phyloP scores from a whole-genome alignment of 2,113 vertebrate species.

The Tympanuchus pallidicinctus region DNA sequence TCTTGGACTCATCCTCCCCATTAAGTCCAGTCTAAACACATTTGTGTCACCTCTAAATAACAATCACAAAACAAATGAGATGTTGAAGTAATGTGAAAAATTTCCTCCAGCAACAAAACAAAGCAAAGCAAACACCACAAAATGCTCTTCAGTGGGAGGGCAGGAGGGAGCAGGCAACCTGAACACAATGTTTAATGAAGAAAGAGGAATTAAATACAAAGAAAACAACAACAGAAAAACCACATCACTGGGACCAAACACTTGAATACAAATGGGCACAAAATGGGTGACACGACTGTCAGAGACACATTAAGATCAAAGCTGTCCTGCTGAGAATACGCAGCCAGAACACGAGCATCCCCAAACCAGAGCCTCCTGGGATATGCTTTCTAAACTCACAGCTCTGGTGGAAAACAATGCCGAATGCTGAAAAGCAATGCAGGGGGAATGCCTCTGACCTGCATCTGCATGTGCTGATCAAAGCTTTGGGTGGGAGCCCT shows the following conservation, averaged over 20 bases:
- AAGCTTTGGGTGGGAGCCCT: background rate
- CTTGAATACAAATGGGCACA: conserved; percentile 32
- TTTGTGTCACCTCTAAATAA: background rate
- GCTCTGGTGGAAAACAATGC: conserved; percentile 18
- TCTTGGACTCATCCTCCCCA: background rate
- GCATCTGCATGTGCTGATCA: background rate
- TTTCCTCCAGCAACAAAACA: background rate
- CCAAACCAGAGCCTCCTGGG: conserved; percentile 20
- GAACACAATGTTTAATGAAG: conserved; percentile 32
- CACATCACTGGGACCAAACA: conserved; percentile 25
- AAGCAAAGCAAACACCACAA: background rate
- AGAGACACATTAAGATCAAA: conserved; percentile 50
- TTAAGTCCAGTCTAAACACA: background rate
- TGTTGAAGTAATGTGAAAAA: background rate
- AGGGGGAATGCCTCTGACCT: background rate
- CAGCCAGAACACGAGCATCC: conserved; percentile 58
- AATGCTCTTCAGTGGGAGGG: background rate
- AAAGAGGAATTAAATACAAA: conserved; percentile 24
- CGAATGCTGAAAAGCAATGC: background rate
- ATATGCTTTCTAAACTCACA: conserved; percentile 38
- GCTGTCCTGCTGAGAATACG: conserved; percentile 16
- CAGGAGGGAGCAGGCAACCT: conserved; percentile 10
- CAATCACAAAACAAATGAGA: background rate
- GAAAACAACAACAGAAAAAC: conserved; percentile 21
- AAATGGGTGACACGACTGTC: conserved; percentile 21